Percentiles rank a stretch among this genome's conserved stretches.
phyloP scores from a whole-genome alignment of 30 jellyfish, hydroid and myxozoan species.

The Clytia hemisphaerica region DNA sequence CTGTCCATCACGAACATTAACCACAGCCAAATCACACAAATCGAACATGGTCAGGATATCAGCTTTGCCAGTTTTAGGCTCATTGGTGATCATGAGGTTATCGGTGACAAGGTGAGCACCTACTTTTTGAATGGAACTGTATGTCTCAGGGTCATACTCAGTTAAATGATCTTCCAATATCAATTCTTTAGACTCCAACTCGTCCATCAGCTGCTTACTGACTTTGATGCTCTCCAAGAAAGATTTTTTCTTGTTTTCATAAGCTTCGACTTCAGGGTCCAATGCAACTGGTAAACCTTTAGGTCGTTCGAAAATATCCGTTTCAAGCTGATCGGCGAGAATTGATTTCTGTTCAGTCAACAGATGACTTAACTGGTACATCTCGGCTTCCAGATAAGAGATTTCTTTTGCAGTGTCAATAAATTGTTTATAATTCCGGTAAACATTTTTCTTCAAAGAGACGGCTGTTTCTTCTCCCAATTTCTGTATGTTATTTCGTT shows the following conservation, averaged over 20 bases:
- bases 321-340: slow-evolving; percentile 77
- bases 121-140: slow-evolving; percentile 46
- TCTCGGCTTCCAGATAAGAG: slow-evolving; percentile 91
- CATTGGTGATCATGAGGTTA: slow-evolving; percentile 55
- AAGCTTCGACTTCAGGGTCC: slow-evolving; percentile 22
- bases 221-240: slow-evolving; percentile 25
- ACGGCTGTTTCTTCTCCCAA: slow-evolving; percentile 95
- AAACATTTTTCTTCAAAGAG: slow-evolving; percentile 88
- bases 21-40: slow-evolving; percentile 85
- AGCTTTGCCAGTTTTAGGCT: slow-evolving; percentile 10
- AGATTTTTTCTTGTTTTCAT: neutral
- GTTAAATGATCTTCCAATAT: slow-evolving; percentile 57
- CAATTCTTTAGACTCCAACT: slow-evolving; percentile 5
- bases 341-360: slow-evolving; percentile 76
- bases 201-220: slow-evolving; percentile 13
- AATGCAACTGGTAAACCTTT: slow-evolving; percentile 23
- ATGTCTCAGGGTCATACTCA: slow-evolving; percentile 87
- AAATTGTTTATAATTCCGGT: slow-evolving; percentile 81
- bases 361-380: slow-evolving; percentile 94
- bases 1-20: slow-evolving; percentile 88
- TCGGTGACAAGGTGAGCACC: slow-evolving; percentile 56
- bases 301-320: slow-evolving; percentile 67
- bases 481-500: slow-evolving; percentile 67
- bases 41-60: slow-evolving; percentile 50
- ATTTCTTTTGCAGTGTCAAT: slow-evolving; percentile 93